Percentiles rank a stretch among this genome's conserved stretches.
phyloP scores from a whole-genome alignment of 1,140 invertebrate species.

The Sarcophaga peregrina region DNA sequence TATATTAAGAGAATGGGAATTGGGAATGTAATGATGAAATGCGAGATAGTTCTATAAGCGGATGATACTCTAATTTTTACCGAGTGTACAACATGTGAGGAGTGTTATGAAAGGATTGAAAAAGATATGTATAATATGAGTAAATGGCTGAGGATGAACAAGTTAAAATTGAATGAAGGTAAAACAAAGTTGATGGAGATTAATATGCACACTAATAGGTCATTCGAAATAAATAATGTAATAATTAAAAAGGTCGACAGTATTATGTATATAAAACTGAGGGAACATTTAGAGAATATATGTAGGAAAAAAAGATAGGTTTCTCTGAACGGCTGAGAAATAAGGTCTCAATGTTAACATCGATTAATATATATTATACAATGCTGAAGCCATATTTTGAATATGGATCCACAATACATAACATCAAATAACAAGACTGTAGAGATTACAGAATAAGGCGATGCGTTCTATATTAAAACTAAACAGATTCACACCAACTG shows the following conservation, averaged over 20 bases:
- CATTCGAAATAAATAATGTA: slow-evolving; percentile 20
- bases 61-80: slow-evolving; percentile 22
- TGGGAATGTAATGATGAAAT: neutral
- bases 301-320: slow-evolving; percentile 11
- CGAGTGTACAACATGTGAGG: neutral
- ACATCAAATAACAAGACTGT: neutral
- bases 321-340: slow-evolving; percentile 22
- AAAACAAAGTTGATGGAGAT: slow-evolving; percentile 30
- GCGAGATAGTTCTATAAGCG: slow-evolving; percentile 34
- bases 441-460: too few species aligned
- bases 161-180: slow-evolving; percentile 34
- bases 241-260: slow-evolving; percentile 28
- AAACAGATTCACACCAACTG: too few species aligned
- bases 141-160: slow-evolving; percentile 39
- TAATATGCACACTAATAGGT: neutral
- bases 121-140: neutral
- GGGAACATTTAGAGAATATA: slow-evolving; percentile 12
- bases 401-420: slow-evolving; percentile 32
- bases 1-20: neutral
- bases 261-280: slow-evolving; percentile 25
- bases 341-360: slow-evolving; percentile 22
- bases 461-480: too few species aligned
- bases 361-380: slow-evolving; percentile 35
- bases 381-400: slow-evolving; percentile 28
- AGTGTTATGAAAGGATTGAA: neutral